phyloP scores from a whole-genome alignment of 2,113 vertebrate species.

The Pelmatolapia mariae region DNA sequence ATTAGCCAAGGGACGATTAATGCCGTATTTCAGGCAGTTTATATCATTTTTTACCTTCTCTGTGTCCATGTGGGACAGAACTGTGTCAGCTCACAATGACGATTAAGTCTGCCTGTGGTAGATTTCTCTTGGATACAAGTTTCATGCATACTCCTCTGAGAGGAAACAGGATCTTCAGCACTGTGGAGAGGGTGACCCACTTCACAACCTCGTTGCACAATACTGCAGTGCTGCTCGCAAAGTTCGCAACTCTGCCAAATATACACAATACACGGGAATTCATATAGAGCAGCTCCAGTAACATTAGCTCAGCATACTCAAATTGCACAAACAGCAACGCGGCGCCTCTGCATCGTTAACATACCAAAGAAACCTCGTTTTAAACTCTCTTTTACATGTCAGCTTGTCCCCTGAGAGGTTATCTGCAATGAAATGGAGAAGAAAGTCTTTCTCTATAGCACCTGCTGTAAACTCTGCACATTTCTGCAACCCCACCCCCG shows the following conservation, averaged over 20 bases:
- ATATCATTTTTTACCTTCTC: not conserved
- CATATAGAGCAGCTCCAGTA: not conserved
- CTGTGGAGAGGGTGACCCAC: slow-evolving; percentile 49
- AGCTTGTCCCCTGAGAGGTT: not conserved
- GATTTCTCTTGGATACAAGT: slow-evolving; percentile 13
- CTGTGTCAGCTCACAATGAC: not conserved
- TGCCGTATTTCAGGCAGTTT: not conserved
- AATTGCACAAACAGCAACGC: not conserved
- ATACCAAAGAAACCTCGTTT: not conserved
- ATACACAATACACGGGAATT: not conserved
- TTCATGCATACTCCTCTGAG: not conserved
- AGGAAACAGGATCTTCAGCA: slow-evolving; percentile 7
- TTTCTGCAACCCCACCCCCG: not conserved
- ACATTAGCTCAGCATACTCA: not conserved
- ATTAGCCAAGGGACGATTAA: not conserved
- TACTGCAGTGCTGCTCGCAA: slow-evolving; percentile 21
- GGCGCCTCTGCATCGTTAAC: not conserved
- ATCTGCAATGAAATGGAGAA: not conserved
- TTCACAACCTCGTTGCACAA: slow-evolving; percentile 41
- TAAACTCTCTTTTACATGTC: not conserved
- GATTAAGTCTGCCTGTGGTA: not conserved
- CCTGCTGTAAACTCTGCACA: not conserved
- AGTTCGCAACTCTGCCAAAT: slow-evolving; percentile 20
- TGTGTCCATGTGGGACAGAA: not conserved
- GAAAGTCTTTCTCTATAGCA: not conserved